These are phyloP conservation scores for Montipora capricornis DNA, from an alignment of 64 coral and sea anemone genomes.

Conservation along the genomic window DNA sequence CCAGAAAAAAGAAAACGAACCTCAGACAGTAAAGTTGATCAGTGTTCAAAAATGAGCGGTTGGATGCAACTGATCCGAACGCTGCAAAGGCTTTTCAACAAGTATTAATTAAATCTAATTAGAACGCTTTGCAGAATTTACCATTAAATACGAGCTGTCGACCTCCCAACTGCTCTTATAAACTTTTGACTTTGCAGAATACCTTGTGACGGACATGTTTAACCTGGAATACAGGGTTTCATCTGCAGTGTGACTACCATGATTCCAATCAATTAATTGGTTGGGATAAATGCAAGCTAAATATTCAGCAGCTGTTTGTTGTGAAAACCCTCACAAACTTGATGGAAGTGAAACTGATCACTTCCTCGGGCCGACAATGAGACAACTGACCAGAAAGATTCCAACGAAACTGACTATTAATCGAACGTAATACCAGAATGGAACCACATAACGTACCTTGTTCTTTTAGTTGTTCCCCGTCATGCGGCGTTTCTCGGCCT, in stretches of 20 bases:
- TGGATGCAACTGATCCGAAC: too few species aligned
- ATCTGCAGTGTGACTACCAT: background rate
- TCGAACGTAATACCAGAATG: background rate
- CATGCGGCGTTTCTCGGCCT: background rate
- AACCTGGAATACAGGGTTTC: background rate
- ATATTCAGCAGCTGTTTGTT: background rate
- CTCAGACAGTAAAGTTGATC: background rate
- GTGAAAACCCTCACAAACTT: background rate
- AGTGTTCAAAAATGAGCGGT: background rate
- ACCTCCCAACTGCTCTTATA: background rate
- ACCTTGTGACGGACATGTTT: background rate
- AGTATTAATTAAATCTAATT: background rate
- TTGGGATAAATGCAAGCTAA: too few species aligned
- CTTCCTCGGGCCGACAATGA: background rate
- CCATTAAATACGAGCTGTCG: background rate
- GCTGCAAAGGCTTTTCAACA: too few species aligned
- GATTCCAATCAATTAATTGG: background rate
- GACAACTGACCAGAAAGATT: background rate
- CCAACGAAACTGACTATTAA: background rate
- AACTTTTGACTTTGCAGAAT: background rate
- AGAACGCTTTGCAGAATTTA: background rate
- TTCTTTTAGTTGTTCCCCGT: background rate
- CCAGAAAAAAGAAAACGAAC: background rate
- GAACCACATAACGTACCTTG: background rate
- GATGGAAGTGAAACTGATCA: conserved; percentile 1